Evolutionary conservation across 2,113 vertebrate genomes (phyloP).

Genomic region (Lampris incognitus): DNA sequence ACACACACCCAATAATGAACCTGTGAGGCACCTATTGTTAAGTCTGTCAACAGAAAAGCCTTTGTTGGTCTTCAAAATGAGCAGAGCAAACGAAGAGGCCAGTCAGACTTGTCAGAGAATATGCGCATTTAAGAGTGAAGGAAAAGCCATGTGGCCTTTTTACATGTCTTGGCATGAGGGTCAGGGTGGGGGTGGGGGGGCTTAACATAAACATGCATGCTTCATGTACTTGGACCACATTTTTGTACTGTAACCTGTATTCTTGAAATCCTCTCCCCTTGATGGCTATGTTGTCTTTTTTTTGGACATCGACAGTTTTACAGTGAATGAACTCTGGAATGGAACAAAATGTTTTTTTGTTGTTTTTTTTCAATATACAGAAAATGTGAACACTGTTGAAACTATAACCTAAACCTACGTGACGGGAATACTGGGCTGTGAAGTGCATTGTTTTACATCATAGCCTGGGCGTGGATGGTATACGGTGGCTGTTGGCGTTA

Average conservation of each 20-base stretch:
- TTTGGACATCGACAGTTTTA: conserved; percentile 51
- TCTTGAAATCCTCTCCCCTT: conserved; percentile 75
- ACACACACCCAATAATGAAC: conserved; percentile 33
- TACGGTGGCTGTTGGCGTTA: conserved; percentile 8
- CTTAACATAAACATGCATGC: conserved; percentile 69
- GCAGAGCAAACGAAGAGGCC: conserved; percentile 56
- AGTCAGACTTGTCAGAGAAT: conserved; percentile 33
- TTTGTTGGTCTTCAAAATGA: conserved; percentile 49
- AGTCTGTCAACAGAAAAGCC: conserved; percentile 48
- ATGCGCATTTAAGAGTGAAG: conserved; percentile 68
- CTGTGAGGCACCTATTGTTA: conserved; percentile 14
- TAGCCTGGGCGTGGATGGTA: conserved; percentile 17
- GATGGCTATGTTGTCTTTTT: conserved; percentile 62
- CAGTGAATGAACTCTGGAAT: conserved; percentile 32
- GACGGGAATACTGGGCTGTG: conserved; percentile 52
- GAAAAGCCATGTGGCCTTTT: conserved; percentile 82
- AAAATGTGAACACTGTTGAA: conserved; percentile 76
- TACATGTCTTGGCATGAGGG: conserved; percentile 70
- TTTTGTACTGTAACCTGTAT: conserved; percentile 82
- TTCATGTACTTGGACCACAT: conserved; percentile 70
- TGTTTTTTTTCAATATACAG: conserved; percentile 64
- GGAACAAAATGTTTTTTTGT: conserved; percentile 50
- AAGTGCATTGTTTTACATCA: conserved; percentile 54
- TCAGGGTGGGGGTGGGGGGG: conserved; percentile 43
- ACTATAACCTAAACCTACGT: conserved; percentile 52